Conservation (phyloP, 2,797 vertebrate genomes). For the Eleutherodactylus coqui region DNA sequence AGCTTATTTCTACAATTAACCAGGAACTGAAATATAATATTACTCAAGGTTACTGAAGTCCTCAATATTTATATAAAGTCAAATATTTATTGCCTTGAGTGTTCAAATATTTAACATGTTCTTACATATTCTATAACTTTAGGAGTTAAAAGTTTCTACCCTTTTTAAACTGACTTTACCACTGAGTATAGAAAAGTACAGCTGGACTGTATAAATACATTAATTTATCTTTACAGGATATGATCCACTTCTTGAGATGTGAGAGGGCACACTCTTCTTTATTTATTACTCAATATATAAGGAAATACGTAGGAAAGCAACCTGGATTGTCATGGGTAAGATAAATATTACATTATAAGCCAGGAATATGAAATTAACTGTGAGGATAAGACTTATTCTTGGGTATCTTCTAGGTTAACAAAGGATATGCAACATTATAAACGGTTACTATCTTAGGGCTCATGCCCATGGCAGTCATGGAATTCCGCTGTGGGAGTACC, state of each 20-base stretch:
- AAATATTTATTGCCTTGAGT: constrained; percentile 51
- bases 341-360: constrained; percentile 6
- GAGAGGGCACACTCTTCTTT: neutral
- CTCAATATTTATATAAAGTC: constrained; percentile 58
- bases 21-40: constrained; percentile 31
- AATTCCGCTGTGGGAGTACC: too few species aligned
- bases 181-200: neutral
- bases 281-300: constrained; percentile 12
- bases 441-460: too few species aligned
- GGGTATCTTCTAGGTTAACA: too few species aligned
- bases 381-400: neutral
- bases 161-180: constrained; percentile 15
- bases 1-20: constrained; percentile 20
- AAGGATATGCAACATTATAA: too few species aligned
- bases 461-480: too few species aligned
- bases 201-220: neutral
- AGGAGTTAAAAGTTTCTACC: constrained; percentile 18
- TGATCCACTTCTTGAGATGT: neutral
- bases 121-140: constrained; percentile 37
- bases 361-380: neutral
- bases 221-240: neutral
- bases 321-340: neutral
- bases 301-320: neutral
- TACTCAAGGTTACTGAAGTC: constrained; percentile 38
- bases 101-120: constrained; percentile 54